Evolutionary conservation across 2,113 vertebrate genomes (phyloP), one percentile per base, ranked within the genome.

Genomic region (Heterotis niloticus): DNA sequence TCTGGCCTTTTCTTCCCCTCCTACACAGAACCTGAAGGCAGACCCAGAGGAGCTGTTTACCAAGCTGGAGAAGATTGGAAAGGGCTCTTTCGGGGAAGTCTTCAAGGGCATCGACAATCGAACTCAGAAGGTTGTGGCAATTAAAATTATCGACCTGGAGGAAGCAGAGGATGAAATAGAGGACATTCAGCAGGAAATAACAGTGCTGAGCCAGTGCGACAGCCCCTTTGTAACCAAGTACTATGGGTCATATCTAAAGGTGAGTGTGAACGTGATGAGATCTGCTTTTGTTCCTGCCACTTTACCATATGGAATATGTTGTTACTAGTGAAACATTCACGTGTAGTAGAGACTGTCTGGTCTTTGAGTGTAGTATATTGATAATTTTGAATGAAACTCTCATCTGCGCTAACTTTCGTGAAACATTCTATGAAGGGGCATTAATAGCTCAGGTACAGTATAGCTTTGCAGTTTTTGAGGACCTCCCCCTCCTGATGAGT

Each of bases 121-220:
- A 89, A 98, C 95, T 87, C 97, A 99, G 89, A 97, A 97, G 90
- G 95, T 98, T 76, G 94, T 99, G 82, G 98, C 98, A 84, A 99
- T 99, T 90, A 99, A 99, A 93, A 98, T 95, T 82, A 99, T 99
- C 86, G 97, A 99, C 87, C 92, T 99, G 83, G 98, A 99, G 88
- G 97, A 98, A 90, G 98, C 98, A 0, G 98, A 99, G 88, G 98
- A 99, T 84, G 98, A 99, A 87, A 98, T 99, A 78, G 97, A 99
- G 90, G 97, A 99, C 88, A 96, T 99, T 88, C 96, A 99, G 71
- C 96, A 99, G 87, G 98, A 99, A 89, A 99, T 99, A 86, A 99
- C 98, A 14, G 98, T 99, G 81, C 94, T 99, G 82, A 99, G 98
- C 89, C 98, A 99, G 83, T 99, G 98, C 29, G 96, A 99, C 93